These are phyloP conservation scores for Ginglymostoma cirratum DNA, from an alignment of 2,113 vertebrate species.

Conservation along the genomic window DNA sequence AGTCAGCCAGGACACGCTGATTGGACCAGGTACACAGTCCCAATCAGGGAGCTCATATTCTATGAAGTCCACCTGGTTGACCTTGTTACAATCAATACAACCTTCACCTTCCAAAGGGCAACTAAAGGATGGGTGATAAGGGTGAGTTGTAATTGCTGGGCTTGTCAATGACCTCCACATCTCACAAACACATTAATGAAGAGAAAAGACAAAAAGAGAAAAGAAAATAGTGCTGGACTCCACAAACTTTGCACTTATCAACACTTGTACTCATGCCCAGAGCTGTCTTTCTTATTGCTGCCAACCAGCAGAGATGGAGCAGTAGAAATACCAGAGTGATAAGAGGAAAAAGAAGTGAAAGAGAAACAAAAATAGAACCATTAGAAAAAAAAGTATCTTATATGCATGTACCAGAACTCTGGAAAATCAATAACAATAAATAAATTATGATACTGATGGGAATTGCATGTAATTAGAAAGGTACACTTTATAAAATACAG, in stretches of 20 bases:
- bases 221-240: neutral
- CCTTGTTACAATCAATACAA: too few species aligned
- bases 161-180: neutral
- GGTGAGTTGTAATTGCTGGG: neutral
- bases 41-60: too few species aligned
- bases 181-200: neutral
- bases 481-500: neutral
- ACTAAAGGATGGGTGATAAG: neutral
- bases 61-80: too few species aligned
- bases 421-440: neutral
- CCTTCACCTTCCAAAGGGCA: neutral
- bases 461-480: neutral
- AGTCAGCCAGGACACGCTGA: too few species aligned
- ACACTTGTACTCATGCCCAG: neutral
- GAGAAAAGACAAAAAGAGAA: neutral
- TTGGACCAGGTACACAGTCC: too few species aligned
- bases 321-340: neutral
- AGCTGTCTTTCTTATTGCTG: neutral
- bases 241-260: neutral
- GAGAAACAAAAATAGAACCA: neutral
- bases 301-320: neutral
- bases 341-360: neutral
- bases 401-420: neutral
- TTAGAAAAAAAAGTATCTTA: neutral
- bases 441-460: neutral